phyloP scores from a whole-genome alignment of 2,888 invertebrate genomes.

The Brenthis hecate region DNA sequence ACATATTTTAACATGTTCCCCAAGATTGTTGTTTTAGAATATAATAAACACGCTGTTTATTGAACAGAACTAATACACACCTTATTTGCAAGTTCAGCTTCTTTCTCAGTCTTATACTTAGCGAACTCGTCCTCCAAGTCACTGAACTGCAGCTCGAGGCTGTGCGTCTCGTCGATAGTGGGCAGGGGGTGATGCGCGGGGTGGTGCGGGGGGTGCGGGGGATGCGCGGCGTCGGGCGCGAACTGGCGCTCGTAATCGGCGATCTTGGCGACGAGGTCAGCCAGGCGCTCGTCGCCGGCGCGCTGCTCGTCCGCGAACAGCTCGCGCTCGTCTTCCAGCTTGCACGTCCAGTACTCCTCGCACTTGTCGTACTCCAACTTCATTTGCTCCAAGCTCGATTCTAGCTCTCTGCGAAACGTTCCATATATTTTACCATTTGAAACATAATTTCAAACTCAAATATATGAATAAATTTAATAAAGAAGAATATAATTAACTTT shows the following conservation, averaged over 20 bases:
- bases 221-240: slow-evolving; percentile 57
- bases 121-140: slow-evolving; percentile 88
- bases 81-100: slow-evolving; percentile 39
- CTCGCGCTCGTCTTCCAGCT: slow-evolving; percentile 89
- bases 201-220: slow-evolving; percentile 55
- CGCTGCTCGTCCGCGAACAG: slow-evolving; percentile 89
- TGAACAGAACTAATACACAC: neutral
- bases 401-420: slow-evolving; percentile 82
- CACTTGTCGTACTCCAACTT: slow-evolving; percentile 90
- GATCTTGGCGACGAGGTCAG: slow-evolving; percentile 78
- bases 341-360: slow-evolving; percentile 93
- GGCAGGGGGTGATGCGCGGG: slow-evolving; percentile 79
- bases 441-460: neutral
- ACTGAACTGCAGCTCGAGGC: slow-evolving; percentile 84
- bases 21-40: no score
- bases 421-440: neutral
- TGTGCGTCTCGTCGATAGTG: slow-evolving; percentile 89
- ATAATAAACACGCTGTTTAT: neutral
- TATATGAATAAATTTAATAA: no score
- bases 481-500: no score
- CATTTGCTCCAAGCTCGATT: slow-evolving; percentile 88
- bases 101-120: slow-evolving; percentile 43
- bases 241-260: slow-evolving; percentile 91
- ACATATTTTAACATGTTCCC: no score
- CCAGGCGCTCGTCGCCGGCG: slow-evolving; percentile 34